Evolutionary conservation across 2,888 invertebrate species (phyloP).

Genomic region (Synanthedon myopaeformis): DNA sequence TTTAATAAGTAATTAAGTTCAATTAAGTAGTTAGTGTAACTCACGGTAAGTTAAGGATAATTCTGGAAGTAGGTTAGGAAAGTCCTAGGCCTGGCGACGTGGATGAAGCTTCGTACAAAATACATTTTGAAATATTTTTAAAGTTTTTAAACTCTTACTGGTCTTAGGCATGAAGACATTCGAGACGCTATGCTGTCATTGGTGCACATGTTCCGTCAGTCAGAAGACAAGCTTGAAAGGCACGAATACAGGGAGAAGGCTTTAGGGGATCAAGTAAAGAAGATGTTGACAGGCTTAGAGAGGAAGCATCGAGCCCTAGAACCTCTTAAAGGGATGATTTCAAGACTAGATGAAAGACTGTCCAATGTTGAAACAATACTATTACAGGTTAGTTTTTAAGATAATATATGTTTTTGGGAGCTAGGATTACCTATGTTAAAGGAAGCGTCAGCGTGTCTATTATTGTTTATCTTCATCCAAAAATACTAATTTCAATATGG

Average conservation of each 20-base stretch:
- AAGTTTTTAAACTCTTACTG: too few species aligned
- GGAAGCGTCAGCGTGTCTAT: background rate
- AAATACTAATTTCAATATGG: background rate
- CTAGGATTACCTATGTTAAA: background rate
- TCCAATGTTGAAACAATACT: constrained; percentile 82
- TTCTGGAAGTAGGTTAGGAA: too few species aligned
- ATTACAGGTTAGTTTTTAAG: constrained; percentile 66
- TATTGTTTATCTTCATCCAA: background rate
- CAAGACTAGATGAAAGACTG: constrained; percentile 79
- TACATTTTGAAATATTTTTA: too few species aligned
- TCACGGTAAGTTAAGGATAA: too few species aligned
- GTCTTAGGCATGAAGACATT: constrained; percentile 75
- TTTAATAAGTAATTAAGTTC: too few species aligned
- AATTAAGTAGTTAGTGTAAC: too few species aligned
- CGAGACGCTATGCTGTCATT: constrained; percentile 84
- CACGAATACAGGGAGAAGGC: constrained; percentile 86
- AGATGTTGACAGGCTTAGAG: constrained; percentile 76
- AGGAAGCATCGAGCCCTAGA: constrained; percentile 79
- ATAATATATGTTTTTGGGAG: background rate
- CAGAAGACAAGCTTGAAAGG: constrained; percentile 85
- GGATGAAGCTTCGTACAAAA: too few species aligned
- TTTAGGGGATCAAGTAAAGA: constrained; percentile 83
- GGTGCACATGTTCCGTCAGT: constrained; percentile 81
- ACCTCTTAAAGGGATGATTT: constrained; percentile 76
- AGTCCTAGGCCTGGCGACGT: too few species aligned